phyloP scores from a whole-genome alignment of 2,113 vertebrate species.

The human region GRCh38 chr6:16714001-16714500 shows the following conservation, averaged over 20 bases:
- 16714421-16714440: not conserved
- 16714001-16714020: no score
- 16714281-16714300: not conserved
- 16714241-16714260: not conserved
- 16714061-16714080: no score
- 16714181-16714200: no score
- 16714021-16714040: no score
- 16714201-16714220: no score
- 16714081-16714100: no score
- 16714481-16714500: not conserved
- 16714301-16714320: not conserved
- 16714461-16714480: not conserved
- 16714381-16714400: not conserved
- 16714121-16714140: no score
- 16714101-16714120: no score
- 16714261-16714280: constrained; percentile 5
- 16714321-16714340: not conserved
- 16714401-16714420: not conserved
- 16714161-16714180: no score
- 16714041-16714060: no score
- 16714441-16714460: not conserved
- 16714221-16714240: not conserved
- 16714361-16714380: not conserved
- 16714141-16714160: no score
- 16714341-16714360: not conserved